These are phyloP conservation scores for Labeo calbasu DNA, from an alignment of 2,797 vertebrate species.

Conservation along the genomic window DNA sequence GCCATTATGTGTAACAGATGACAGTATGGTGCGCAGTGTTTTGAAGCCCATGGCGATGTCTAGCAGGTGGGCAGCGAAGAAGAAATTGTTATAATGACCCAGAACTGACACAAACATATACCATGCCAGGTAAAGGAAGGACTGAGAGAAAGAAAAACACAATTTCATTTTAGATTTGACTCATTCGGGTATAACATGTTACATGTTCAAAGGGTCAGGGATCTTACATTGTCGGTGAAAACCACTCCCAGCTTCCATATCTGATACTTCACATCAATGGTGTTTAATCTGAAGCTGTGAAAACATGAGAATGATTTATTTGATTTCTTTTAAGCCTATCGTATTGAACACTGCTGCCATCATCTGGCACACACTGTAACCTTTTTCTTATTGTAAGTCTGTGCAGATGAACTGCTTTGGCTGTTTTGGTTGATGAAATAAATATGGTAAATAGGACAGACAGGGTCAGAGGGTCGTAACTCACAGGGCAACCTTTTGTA, in stretches of 20 bases:
- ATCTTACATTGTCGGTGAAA: conserved; percentile 77
- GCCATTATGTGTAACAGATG: conserved; percentile 82
- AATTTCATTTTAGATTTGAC: neutral
- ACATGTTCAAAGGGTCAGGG: neutral
- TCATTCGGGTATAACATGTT: neutral
- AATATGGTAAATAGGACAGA: neutral
- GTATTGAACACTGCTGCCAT: conserved; percentile 48
- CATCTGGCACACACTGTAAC: conserved; percentile 24
- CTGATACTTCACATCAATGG: conserved; percentile 77
- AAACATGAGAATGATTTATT: conserved; percentile 17
- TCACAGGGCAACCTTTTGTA: conserved; percentile 85
- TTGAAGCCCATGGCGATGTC: conserved; percentile 83
- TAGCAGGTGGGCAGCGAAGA: conserved; percentile 80
- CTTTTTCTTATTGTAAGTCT: neutral
- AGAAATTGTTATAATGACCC: conserved; percentile 82
- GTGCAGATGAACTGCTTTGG: neutral
- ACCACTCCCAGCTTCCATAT: conserved; percentile 81
- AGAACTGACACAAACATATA: conserved; percentile 78
- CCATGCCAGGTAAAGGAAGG: conserved; percentile 79
- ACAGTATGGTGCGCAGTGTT: conserved; percentile 79
- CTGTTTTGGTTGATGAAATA: neutral
- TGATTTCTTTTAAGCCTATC: neutral
- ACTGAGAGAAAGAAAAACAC: conserved; percentile 63
- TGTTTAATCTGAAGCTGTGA: conserved; percentile 69
- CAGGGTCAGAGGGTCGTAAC: conserved; percentile 52